These are phyloP conservation scores for Hydractinia echinata DNA, from an alignment of 30 jellyfish, hydroid and myxozoan species.

Conservation along the genomic window DNA sequence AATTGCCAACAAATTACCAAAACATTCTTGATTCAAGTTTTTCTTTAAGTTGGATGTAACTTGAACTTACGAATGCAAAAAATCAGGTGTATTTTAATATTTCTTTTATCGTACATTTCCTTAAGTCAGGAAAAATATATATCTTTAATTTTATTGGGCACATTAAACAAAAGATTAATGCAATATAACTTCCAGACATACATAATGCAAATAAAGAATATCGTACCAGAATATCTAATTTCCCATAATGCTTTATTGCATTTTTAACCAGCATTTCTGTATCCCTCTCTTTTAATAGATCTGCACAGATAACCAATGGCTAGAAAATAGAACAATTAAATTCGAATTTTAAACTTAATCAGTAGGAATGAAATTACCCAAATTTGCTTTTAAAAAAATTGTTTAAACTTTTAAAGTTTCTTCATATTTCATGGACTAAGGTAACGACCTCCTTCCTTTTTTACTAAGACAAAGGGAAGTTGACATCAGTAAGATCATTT, in stretches of 20 bases:
- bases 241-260: slow-evolving; percentile 49
- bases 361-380: too few species aligned
- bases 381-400: too few species aligned
- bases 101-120: too few species aligned
- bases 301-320: slow-evolving; percentile 69
- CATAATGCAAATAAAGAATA: background rate
- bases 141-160: too few species aligned
- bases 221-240: slow-evolving; percentile 65
- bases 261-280: slow-evolving; percentile 45
- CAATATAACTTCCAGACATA: background rate
- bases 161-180: background rate
- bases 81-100: too few species aligned
- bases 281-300: slow-evolving; percentile 68
- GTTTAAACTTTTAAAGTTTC: too few species aligned
- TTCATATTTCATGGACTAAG: background rate
- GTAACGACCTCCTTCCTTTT: background rate
- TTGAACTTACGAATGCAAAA: too few species aligned
- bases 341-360: too few species aligned
- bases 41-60: background rate
- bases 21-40: background rate
- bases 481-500: background rate
- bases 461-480: background rate
- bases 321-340: background rate
- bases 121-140: too few species aligned
- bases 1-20: background rate